These are phyloP conservation scores for Hycleus phaleratus DNA, from an alignment of 1,140 invertebrate genomes.

Conservation along the genomic window DNA sequence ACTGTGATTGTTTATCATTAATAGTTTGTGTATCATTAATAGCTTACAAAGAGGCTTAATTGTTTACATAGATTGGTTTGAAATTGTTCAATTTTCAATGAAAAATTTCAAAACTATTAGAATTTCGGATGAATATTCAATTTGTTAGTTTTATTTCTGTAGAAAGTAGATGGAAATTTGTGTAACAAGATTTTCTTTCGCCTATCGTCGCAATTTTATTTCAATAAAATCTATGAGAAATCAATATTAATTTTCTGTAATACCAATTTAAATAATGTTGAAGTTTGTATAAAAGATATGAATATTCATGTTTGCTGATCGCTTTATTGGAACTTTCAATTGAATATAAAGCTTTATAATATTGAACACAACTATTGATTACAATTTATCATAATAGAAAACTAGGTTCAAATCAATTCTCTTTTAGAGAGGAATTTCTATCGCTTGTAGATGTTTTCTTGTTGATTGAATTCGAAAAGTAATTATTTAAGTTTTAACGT, in stretches of 20 bases:
- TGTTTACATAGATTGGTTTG: too few species aligned
- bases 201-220: not conserved
- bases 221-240: slow-evolving; percentile 7
- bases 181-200: not conserved
- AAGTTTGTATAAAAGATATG: not conserved
- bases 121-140: too few species aligned
- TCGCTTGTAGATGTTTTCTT: slow-evolving; percentile 5
- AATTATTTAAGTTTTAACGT: slow-evolving; percentile 14
- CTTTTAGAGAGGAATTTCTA: too few species aligned
- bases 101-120: too few species aligned
- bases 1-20: too few species aligned
- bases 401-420: too few species aligned
- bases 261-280: slow-evolving; percentile 12
- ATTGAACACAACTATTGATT: slow-evolving; percentile 1
- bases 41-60: too few species aligned
- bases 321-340: slow-evolving; percentile 11
- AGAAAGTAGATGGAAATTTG: not conserved
- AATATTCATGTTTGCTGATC: slow-evolving; percentile 9
- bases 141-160: too few species aligned
- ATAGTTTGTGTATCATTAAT: too few species aligned
- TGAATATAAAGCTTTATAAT: slow-evolving; percentile 7
- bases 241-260: slow-evolving; percentile 13
- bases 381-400: too few species aligned
- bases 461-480: slow-evolving; percentile 9
- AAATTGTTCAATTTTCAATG: too few species aligned